Percentiles rank a stretch among this genome's conserved stretches.
phyloP scores from a whole-genome alignment of 2,888 invertebrate species.

The Crematogaster levior region DNA sequence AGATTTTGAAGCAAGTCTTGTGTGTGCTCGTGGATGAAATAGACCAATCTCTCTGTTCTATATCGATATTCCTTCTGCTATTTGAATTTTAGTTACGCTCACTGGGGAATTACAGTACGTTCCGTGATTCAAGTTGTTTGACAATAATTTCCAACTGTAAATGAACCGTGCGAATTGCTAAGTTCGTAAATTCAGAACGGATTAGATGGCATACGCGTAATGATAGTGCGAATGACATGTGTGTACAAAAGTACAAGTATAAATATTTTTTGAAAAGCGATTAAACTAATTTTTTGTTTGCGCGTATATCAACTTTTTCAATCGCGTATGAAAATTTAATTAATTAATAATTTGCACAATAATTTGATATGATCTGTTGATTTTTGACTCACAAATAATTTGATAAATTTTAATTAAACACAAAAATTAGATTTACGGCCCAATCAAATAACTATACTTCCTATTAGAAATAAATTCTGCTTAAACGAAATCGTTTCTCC shows the following conservation, averaged over 20 bases:
- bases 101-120: constrained; percentile 22
- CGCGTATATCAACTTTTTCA: background rate
- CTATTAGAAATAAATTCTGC: background rate
- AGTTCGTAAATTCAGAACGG: background rate
- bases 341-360: background rate
- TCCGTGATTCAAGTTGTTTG: constrained; percentile 45
- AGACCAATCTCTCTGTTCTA: constrained; percentile 20
- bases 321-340: background rate
- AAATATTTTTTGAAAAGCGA: background rate
- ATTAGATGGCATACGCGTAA: background rate
- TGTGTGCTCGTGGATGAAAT: background rate
- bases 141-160: constrained; percentile 17
- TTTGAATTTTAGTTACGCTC: constrained; percentile 65
- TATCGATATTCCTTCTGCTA: constrained; percentile 13
- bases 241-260: too few relatives aligned
- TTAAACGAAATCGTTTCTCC: background rate
- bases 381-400: background rate
- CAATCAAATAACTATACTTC: background rate
- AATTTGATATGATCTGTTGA: background rate
- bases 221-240: background rate
- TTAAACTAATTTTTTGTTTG: background rate
- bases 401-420: background rate
- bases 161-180: background rate
- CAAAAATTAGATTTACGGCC: background rate
- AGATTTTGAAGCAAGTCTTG: background rate